Evolutionary conservation across 2,113 vertebrate species (phyloP), one percentile per base, ranked within the genome.

Genomic region (Thermophis baileyi): DNA sequence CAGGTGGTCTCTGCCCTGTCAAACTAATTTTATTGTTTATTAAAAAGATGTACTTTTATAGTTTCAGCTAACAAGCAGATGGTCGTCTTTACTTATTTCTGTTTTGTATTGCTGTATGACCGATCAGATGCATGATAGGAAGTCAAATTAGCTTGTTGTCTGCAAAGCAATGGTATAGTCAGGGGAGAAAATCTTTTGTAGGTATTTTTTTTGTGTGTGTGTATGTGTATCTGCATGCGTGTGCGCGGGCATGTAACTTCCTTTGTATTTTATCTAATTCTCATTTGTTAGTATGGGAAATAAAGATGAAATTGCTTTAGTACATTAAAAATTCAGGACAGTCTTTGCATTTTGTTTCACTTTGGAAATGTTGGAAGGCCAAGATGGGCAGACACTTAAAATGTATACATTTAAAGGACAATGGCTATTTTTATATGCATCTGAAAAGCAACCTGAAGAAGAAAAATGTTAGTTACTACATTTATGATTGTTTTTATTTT

Each of bases 91-190:
- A 99, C 99, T 99, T 99, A 99, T 99, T 99, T 99, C 98, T 98
- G 98, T 99, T 99, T 98, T 99, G 98, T 99, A 99, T 99, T 99
- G 99, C 98, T 99, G 98, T 99, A 99, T 99, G 99, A 99, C 99
- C 99, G 98, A 99, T 99, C 98, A 98, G 99, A 99, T 99, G 98
- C 99, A 99, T 99, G 99, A 99, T 99, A 99, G 98, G 99, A 99
- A 99, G 98, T 97, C 98, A 99, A 99, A 99, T 99, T 98, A 99
- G 99, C 98, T 99, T 99, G 99, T 99, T 99, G 98, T 99, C 99
- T 99, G 98, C 98, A 98, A 98, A 98, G 98, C 98, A 98, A 95
- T 97, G 97, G 96, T 97, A 98, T 98, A 98, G 97, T 98, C 98
- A 98, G 96, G 96, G 98, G 98, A 98, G 98, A 97, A 98, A 98